These are phyloP conservation scores for Chrysolina americana DNA, from an alignment of 2,888 invertebrate species.

Conservation along the genomic window DNA sequence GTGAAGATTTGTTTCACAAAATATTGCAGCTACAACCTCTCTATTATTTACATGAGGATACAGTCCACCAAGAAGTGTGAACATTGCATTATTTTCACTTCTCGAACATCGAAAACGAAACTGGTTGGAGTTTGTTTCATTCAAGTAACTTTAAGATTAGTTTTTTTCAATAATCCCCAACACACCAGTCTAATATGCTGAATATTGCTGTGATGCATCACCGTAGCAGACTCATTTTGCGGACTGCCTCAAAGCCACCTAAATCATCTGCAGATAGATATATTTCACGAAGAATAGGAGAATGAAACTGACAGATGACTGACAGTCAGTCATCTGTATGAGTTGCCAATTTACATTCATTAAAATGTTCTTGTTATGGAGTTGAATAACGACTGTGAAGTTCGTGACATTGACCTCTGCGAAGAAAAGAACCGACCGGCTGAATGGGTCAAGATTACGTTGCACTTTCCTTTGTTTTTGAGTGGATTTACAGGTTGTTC, in stretches of 20 bases:
- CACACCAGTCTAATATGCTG: neutral
- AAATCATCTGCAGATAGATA: constrained; percentile 42
- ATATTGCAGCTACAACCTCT: too few relatives aligned
- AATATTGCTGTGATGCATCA: neutral
- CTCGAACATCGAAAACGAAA: too few relatives aligned
- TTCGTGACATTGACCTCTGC: constrained; percentile 38
- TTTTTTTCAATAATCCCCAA: neutral
- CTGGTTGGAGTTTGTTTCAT: too few relatives aligned
- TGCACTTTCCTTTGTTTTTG: constrained; percentile 41
- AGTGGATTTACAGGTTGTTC: constrained; percentile 10
- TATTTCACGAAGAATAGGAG: constrained; percentile 34
- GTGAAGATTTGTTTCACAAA: too few relatives aligned
- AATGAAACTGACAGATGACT: constrained; percentile 35
- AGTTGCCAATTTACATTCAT: constrained; percentile 37
- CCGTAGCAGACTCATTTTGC: constrained; percentile 35
- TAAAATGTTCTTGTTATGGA: constrained; percentile 30
- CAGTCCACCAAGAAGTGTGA: too few relatives aligned
- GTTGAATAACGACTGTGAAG: constrained; percentile 24
- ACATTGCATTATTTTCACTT: too few relatives aligned
- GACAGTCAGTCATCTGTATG: constrained; percentile 40
- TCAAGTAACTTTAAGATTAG: neutral
- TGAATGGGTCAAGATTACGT: constrained; percentile 46
- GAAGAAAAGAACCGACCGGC: constrained; percentile 29
- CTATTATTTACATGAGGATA: too few relatives aligned
- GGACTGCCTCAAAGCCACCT: constrained; percentile 30